Conservation (phyloP, 2,797 vertebrate genomes). For the Erpetoichthys calabaricus region DNA sequence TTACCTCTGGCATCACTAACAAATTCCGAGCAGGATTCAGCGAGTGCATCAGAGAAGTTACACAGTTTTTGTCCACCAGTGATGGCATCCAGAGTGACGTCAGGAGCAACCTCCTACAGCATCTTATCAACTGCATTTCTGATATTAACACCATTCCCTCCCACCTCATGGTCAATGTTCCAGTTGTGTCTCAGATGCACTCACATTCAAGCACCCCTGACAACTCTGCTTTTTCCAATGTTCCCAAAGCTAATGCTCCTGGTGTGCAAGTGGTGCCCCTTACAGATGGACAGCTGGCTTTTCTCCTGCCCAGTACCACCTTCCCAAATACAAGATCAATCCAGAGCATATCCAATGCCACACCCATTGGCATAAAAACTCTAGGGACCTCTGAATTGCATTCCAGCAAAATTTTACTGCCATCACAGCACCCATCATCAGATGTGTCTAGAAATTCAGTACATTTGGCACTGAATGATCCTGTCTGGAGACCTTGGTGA, state of each 20-base stretch:
- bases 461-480: no score
- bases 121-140: background rate
- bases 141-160: background rate
- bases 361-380: no score
- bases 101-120: background rate
- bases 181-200: background rate
- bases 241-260: background rate
- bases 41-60: background rate
- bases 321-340: background rate
- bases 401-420: no score
- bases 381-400: no score
- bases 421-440: no score
- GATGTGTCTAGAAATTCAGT: no score
- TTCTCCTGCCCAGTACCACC: background rate
- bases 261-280: background rate
- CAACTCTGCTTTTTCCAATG: background rate
- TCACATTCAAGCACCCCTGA: background rate
- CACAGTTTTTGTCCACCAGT: background rate
- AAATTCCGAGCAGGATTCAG: background rate
- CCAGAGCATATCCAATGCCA: no score
- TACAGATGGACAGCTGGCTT: background rate
- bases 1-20: background rate
- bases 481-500: no score
- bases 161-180: no score
- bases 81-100: background rate